These are phyloP conservation scores for Isichthys henryi DNA, from an alignment of 2,113 vertebrate species.

Conservation along the genomic window DNA sequence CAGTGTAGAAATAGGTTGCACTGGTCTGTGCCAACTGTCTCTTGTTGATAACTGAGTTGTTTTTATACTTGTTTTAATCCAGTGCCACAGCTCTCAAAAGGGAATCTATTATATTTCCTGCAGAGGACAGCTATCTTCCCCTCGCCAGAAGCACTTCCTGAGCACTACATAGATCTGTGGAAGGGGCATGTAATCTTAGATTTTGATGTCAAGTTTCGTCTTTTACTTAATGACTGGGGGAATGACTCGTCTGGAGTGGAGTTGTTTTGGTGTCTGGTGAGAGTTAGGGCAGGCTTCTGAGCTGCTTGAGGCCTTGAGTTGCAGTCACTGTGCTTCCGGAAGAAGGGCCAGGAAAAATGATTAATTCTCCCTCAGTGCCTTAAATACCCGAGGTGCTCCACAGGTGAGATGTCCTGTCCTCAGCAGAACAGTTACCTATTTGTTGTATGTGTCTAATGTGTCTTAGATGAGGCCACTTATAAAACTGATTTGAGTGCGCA, in stretches of 20 bases:
- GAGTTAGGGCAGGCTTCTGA: background rate
- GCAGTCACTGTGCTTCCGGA: background rate
- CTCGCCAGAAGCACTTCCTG: background rate
- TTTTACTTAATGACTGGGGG: background rate
- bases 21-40: background rate
- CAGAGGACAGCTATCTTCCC: background rate
- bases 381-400: constrained; percentile 41
- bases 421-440: constrained; percentile 11
- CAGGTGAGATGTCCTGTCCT: constrained; percentile 29
- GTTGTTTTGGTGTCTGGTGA: background rate
- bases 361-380: constrained; percentile 52
- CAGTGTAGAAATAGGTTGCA: background rate
- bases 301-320: background rate
- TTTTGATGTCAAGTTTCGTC: background rate
- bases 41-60: background rate
- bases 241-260: background rate
- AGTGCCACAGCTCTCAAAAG: background rate
- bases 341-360: constrained; percentile 15
- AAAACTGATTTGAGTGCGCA: background rate
- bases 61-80: background rate
- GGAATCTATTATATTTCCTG: background rate
- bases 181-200: background rate
- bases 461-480: background rate
- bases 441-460: constrained; percentile 22
- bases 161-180: background rate